phyloP scores from a whole-genome alignment of 2,113 vertebrate genomes.

The Vulpes vulpes region DNA sequence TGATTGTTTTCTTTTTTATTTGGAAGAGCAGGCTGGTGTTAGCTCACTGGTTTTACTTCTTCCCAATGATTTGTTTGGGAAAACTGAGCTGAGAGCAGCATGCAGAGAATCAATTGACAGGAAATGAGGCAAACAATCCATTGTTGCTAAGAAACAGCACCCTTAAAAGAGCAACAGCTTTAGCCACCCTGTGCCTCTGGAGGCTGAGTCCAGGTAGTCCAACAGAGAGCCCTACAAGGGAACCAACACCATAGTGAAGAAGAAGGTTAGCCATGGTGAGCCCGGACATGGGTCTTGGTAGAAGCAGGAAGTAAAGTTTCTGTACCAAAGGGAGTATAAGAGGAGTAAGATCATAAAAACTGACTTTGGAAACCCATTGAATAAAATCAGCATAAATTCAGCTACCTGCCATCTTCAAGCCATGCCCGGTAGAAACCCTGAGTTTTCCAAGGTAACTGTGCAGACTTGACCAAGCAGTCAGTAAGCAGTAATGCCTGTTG shows the following conservation, averaged over 20 bases:
- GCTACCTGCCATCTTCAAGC: neutral
- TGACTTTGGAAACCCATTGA: neutral
- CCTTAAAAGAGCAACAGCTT: neutral
- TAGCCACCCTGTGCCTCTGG: too few species aligned
- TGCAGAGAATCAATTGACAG: neutral
- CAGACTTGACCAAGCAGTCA: too few species aligned
- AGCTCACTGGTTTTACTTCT: neutral
- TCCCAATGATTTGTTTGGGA: neutral
- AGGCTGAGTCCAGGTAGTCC: neutral
- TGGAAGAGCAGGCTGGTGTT: neutral
- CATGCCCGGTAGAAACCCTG: neutral
- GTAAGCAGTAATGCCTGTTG: neutral
- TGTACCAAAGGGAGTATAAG: neutral
- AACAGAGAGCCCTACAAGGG: rapidly evolving
- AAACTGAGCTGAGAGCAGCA: neutral
- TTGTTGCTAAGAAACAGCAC: slow-evolving; percentile 60
- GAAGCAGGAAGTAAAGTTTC: neutral
- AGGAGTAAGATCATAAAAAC: neutral
- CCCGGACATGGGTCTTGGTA: rapidly evolving
- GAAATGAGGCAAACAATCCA: neutral
- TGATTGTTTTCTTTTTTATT: too few species aligned
- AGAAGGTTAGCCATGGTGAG: neutral
- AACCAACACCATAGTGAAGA: neutral
- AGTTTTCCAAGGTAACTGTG: neutral
- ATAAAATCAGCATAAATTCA: neutral